phyloP scores from a whole-genome alignment of 2,888 invertebrate genomes.

The Rhingia rostrata region DNA sequence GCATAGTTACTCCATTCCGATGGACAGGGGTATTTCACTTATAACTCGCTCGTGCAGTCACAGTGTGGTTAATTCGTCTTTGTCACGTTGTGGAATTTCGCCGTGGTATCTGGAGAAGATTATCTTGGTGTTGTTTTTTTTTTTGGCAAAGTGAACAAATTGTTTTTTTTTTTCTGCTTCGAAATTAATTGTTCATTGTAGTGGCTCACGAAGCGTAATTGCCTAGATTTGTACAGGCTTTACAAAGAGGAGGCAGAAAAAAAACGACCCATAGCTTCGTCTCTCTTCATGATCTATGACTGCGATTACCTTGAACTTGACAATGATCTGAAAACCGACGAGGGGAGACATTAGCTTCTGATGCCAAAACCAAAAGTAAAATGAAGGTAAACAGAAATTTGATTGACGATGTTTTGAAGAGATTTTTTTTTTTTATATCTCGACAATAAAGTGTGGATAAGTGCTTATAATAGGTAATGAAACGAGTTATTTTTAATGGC shows the following conservation, averaged over 20 bases:
- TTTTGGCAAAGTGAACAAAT: constrained; percentile 7
- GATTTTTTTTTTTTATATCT: constrained; percentile 1
- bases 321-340: constrained; percentile 56
- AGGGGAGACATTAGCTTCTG: constrained; percentile 39
- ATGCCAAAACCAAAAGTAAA: constrained; percentile 40
- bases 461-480: neutral
- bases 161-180: constrained; percentile 19
- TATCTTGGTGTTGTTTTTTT: constrained; percentile 10
- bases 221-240: constrained; percentile 25
- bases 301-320: constrained; percentile 71
- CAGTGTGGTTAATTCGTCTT: constrained; percentile 11
- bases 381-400: neutral
- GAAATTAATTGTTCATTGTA: constrained; percentile 47
- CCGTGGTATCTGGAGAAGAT: constrained; percentile 28
- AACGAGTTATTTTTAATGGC: neutral
- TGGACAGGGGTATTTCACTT: constrained; percentile 23
- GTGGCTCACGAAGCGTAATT: neutral
- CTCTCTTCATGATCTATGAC: constrained; percentile 64
- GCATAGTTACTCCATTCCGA: constrained; percentile 44
- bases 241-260: constrained; percentile 32
- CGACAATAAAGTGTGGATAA: neutral
- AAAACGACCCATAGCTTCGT: constrained; percentile 13
- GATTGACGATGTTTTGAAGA: neutral
- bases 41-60: neutral
- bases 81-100: constrained; percentile 24